phyloP scores from a whole-genome alignment of 2,113 vertebrate genomes.

The Archilochus colubris region DNA sequence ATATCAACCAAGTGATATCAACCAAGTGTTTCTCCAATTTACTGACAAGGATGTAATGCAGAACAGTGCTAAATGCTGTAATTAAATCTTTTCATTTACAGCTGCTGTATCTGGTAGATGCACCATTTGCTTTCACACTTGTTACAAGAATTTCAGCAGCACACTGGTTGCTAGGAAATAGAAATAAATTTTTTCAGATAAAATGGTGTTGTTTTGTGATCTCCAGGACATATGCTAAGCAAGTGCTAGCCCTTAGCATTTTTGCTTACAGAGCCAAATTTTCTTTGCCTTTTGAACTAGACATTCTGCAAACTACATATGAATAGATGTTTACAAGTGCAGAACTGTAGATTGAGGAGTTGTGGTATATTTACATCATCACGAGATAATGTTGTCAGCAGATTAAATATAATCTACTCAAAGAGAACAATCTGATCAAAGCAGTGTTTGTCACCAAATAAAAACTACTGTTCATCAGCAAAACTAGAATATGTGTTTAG shows the following conservation, averaged over 20 bases:
- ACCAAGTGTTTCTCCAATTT: no score
- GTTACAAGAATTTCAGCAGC: neutral
- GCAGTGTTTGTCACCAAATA: neutral
- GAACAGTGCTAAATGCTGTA: no score
- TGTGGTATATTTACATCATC: neutral
- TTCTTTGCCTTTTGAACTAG: neutral
- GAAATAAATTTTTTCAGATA: neutral
- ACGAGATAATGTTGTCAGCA: neutral
- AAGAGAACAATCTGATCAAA: neutral
- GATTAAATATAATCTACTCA: neutral
- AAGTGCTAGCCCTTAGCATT: neutral
- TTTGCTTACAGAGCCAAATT: neutral
- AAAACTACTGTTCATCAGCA: neutral
- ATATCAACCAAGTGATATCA: no score
- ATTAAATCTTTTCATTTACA: neutral
- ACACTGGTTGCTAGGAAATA: neutral
- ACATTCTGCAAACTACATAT: neutral
- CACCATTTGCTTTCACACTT: neutral
- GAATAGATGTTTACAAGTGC: neutral
- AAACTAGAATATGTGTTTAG: neutral
- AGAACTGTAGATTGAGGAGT: neutral
- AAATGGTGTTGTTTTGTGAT: neutral
- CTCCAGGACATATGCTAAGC: neutral
- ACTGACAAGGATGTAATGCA: no score
- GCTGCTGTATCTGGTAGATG: neutral